Evolutionary conservation across 2,113 vertebrate species (phyloP), one percentile per base, ranked within the genome.

Genomic region (Psilopsiagon aymara): DNA sequence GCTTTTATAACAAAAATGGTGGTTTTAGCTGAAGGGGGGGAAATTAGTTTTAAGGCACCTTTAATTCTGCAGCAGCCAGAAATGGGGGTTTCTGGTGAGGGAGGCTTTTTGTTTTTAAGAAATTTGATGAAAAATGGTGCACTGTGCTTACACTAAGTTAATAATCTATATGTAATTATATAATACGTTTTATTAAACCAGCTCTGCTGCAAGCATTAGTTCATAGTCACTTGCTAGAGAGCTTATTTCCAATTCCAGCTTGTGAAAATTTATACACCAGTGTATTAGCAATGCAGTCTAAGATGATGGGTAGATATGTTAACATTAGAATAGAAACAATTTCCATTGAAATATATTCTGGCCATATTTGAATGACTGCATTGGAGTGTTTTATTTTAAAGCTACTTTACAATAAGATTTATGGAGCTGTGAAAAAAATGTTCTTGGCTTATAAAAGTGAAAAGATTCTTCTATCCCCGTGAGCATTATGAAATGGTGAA

Each of bases 401-500:
- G 77, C 21, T 68, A 20, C 29, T 92, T 93, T 75, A 76, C 78
- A 44, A 3, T 52, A 59, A 92, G 66, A 73, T 96, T 95, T 74
- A n/a, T 86, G 71, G 83, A 86, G 59, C 70, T 69, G 59, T 49
- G 13, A 64, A 84, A 89, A 93, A 57, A 17, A n/a, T 78, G 49
- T 75, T 52, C 60, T 77, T 41, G 85, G 53, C 92, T 87, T 92
- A 39, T 97, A 92, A 95, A 92, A 89, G 67, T 90, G 82, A 88
- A 96, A 97, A 91, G 95, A 28, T 81, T 95, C 86, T 69, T 96
- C 43, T 86, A 95, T 86, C 43, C 86, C 70, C 6, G 6, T 63
- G 80, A 94, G 84, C 82, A 93, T 97, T 97, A 92, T 95, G 96
- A 97, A 97, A 97, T n/a, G 74, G 60, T 59, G 95, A 78, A 85